These are phyloP conservation scores for Turritopsis dohrnii DNA, from an alignment of 30 jellyfish, hydroid and myxozoan genomes.

Conservation along the genomic window DNA sequence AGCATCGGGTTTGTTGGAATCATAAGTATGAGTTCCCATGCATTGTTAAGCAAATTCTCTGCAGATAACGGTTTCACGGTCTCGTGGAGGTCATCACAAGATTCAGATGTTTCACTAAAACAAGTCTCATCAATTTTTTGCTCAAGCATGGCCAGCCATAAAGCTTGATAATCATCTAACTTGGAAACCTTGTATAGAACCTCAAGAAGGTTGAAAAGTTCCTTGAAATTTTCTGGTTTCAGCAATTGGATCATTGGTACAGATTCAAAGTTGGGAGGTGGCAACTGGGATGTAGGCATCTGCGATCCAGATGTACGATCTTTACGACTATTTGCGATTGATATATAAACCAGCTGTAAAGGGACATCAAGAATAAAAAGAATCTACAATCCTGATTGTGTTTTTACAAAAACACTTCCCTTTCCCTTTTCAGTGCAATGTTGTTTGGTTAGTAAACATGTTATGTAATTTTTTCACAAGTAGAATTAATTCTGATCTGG, in stretches of 20 bases:
- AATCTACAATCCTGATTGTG: no score
- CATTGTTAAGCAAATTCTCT: conserved; percentile 56
- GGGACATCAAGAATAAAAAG: background rate
- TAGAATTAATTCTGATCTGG: no score
- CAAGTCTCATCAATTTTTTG: conserved; percentile 14
- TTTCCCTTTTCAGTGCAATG: no score
- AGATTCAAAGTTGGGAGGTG: conserved; percentile 83
- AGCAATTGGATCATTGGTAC: conserved; percentile 90
- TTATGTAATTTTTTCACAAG: no score
- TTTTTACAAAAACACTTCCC: no score
- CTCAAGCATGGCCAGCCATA: conserved; percentile 14
- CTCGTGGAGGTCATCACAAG: conserved; percentile 41
- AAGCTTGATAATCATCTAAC: conserved; percentile 10
- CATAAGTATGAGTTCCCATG: conserved; percentile 87
- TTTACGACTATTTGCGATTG: conserved; percentile 76
- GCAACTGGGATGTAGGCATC: conserved; percentile 76
- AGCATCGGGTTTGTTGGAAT: conserved; percentile 73
- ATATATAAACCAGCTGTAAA: conserved; percentile 77
- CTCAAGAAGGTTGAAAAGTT: conserved; percentile 69
- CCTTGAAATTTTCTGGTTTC: conserved; percentile 47
- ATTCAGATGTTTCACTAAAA: conserved; percentile 27
- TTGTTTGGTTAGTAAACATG: no score
- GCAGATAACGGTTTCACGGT: conserved; percentile 42
- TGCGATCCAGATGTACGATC: conserved; percentile 66
- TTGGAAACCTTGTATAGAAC: conserved; percentile 43